phyloP scores from a whole-genome alignment of 2,113 vertebrate genomes.

The Trinectes maculatus region DNA sequence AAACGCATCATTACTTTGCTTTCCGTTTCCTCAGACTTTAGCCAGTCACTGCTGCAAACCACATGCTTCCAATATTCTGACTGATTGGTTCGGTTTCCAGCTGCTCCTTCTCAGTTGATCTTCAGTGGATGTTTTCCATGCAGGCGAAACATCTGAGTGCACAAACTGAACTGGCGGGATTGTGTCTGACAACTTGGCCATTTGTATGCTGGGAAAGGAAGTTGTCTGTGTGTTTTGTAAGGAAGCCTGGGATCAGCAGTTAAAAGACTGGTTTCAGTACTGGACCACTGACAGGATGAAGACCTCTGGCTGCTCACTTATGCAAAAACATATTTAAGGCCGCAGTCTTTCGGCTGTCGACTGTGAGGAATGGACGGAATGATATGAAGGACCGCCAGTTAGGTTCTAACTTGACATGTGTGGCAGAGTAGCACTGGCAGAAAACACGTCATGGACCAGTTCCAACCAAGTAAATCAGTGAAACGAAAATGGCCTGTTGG shows the following conservation, averaged over 20 bases:
- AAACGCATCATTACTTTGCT: conserved; percentile 8
- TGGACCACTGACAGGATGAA: not conserved
- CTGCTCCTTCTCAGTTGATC: conserved; percentile 4
- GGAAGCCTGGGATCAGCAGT: not conserved
- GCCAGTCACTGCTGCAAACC: conserved; percentile 14
- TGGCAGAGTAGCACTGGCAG: conserved; percentile 2
- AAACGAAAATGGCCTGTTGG: too few species aligned
- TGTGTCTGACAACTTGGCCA: not conserved
- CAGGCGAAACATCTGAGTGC: not conserved
- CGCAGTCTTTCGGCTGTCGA: not conserved
- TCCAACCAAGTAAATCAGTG: conserved; percentile 14
- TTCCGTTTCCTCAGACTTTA: conserved; percentile 9
- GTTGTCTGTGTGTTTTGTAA: not conserved
- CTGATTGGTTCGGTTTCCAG: conserved; percentile 7
- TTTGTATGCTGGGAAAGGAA: not conserved
- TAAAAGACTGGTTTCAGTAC: not conserved
- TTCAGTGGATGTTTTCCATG: conserved; percentile 4
- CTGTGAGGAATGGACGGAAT: not conserved
- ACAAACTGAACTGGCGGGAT: conserved; percentile 10
- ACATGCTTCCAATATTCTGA: conserved; percentile 8
- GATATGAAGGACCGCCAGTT: not conserved
- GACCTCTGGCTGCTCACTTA: not conserved
- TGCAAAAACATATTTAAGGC: conserved; percentile 12
- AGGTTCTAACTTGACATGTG: conserved; percentile 9
- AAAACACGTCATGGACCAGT: conserved; percentile 16